These are phyloP conservation scores for Bombyx huttoni DNA, from an alignment of 2,888 invertebrate genomes.

Conservation along the genomic window DNA sequence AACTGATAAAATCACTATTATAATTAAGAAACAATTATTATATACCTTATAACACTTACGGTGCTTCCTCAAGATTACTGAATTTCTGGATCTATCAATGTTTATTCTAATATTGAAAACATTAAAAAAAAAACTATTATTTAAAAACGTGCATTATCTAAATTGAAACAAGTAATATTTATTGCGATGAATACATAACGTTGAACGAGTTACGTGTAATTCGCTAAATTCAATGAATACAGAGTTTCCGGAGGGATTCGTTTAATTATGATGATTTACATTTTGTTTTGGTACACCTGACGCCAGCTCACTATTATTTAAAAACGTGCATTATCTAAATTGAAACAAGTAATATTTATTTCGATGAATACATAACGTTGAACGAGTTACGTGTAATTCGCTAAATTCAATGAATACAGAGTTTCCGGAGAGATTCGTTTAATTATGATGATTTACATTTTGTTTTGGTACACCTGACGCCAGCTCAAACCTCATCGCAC, in stretches of 20 bases:
- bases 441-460: constrained; percentile 52
- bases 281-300: constrained; percentile 49
- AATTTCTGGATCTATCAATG: no score
- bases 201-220: constrained; percentile 32
- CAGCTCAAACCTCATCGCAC: constrained; percentile 4
- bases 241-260: constrained; percentile 41
- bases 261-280: constrained; percentile 51
- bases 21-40: no score
- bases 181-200: no score
- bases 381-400: constrained; percentile 30
- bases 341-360: no score
- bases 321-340: no score
- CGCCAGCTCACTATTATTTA: constrained; percentile 20
- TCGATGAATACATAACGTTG: constrained; percentile 8
- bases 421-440: constrained; percentile 43
- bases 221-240: constrained; percentile 41
- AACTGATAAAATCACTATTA: no score
- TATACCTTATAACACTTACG: no score
- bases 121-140: no score
- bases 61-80: no score
- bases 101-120: no score
- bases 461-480: constrained; percentile 47
- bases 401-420: constrained; percentile 43
- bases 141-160: no score
- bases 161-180: no score